A percentile compares a stretch with the other conserved stretches of the same genome.
phyloP scores from a whole-genome alignment of 92 coral and sea anemone species.

The Metridium senile region DNA sequence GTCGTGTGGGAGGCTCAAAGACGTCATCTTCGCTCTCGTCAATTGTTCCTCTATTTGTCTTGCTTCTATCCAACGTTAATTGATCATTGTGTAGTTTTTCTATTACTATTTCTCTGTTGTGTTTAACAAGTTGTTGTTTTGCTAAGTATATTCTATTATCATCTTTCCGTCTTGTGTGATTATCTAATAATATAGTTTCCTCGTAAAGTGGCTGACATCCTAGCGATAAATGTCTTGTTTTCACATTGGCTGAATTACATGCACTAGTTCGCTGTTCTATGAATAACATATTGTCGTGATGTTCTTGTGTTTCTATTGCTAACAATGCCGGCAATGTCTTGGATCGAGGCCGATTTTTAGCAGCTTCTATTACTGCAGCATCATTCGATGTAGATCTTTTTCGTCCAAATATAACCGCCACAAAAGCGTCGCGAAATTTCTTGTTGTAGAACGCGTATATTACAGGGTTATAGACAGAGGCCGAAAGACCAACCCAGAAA shows the following conservation, averaged over 20 bases:
- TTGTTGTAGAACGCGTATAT: conserved; percentile 78
- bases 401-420: conserved; percentile 45
- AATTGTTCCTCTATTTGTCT: background rate
- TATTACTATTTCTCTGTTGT: background rate
- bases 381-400: background rate
- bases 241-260: background rate
- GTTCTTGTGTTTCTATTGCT: background rate
- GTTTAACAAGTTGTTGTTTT: background rate
- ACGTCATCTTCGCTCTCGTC: conserved; percentile 12
- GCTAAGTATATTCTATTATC: background rate
- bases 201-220: conserved; percentile 9
- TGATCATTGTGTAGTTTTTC: background rate
- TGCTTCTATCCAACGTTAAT: background rate
- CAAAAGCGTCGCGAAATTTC: conserved; percentile 74
- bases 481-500: conserved; percentile 77
- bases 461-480: conserved; percentile 74
- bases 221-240: conserved; percentile 17
- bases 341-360: conserved; percentile 22
- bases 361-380: background rate
- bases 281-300: background rate
- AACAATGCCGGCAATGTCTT: conserved; percentile 30
- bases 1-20: background rate
- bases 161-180: background rate
- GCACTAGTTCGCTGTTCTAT: too few species aligned
- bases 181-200: background rate